phyloP scores from a whole-genome alignment of 2,113 vertebrate genomes.

The Grammomys surdaster region DNA sequence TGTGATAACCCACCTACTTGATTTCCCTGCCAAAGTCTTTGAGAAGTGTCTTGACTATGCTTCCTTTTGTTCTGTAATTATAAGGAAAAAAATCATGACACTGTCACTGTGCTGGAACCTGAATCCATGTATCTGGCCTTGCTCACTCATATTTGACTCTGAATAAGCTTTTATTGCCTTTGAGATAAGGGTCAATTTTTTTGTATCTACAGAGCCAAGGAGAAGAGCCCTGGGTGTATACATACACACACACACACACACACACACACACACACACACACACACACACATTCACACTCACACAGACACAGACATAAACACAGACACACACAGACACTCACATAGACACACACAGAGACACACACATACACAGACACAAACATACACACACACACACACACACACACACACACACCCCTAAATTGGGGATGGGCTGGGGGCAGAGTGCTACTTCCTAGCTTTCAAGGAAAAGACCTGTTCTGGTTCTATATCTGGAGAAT shows the following conservation, averaged over 20 bases:
- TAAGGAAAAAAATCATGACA: neutral
- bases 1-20: neutral
- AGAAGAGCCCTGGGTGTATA: too few relatives aligned
- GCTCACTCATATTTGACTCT: neutral
- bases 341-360: too few relatives aligned
- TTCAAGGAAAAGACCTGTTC: neutral
- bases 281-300: neutral
- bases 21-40: neutral
- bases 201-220: neutral
- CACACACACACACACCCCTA: neutral
- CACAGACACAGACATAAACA: neutral
- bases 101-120: neutral
- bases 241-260: neutral
- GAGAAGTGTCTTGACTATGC: neutral
- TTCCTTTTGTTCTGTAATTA: neutral
- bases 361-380: too few relatives aligned
- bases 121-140: neutral
- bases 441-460: neutral
- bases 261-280: neutral
- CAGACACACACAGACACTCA: too few relatives aligned
- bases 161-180: neutral
- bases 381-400: too few relatives aligned
- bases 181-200: neutral
- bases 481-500: neutral
- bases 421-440: neutral